Evolutionary conservation across 2,113 vertebrate genomes (phyloP).

Genomic region (Notothenia coriiceps): DNA sequence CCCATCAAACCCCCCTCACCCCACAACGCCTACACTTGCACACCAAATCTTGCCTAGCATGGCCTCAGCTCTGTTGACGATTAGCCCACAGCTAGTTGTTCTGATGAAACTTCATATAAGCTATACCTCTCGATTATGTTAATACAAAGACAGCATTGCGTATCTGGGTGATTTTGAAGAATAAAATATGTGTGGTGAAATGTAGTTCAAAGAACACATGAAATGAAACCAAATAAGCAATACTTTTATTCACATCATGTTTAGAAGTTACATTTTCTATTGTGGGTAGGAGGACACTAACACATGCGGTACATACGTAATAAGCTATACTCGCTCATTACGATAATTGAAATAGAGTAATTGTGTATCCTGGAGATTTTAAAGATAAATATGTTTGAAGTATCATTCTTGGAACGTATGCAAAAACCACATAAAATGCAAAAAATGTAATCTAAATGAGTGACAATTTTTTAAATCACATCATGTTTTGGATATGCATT

Average conservation of each 20-base stretch:
- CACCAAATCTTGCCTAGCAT: slow-evolving; percentile 61
- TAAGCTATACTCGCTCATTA: slow-evolving; percentile 47
- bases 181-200: not conserved
- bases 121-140: slow-evolving; percentile 42
- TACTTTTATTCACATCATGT: not conserved
- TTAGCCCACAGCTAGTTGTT: slow-evolving; percentile 72
- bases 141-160: slow-evolving; percentile 12
- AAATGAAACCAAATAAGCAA: not conserved
- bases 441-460: too few relatives aligned
- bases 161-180: not conserved
- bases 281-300: too few relatives aligned
- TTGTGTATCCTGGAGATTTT: not conserved
- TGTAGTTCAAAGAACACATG: not conserved
- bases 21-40: slow-evolving; percentile 10
- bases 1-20: not conserved
- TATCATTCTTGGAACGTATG: not conserved
- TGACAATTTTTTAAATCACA: too few relatives aligned
- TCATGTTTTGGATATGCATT: too few relatives aligned
- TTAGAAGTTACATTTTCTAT: not conserved
- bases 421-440: not conserved
- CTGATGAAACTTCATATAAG: slow-evolving; percentile 55
- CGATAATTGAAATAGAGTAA: slow-evolving; percentile 14
- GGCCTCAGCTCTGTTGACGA: slow-evolving; percentile 66
- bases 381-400: not conserved
- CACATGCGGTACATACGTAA: slow-evolving; percentile 11